Base-by-base conservation (phyloP, 2,888 invertebrate genomes). In the Sinhomidia bicolor region DNA sequence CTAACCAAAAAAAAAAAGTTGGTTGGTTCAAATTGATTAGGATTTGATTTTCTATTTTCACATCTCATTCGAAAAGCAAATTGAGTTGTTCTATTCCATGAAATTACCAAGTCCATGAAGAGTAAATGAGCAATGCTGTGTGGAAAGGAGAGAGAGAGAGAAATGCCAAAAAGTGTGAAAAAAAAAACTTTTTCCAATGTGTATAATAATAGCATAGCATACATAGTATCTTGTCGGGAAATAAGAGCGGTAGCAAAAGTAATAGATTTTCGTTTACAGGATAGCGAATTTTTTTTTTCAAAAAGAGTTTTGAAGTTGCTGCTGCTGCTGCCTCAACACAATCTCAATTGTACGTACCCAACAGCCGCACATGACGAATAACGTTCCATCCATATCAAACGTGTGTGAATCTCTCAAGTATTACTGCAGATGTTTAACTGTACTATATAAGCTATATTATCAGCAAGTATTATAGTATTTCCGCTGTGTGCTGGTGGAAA, bases 11-110 rank as follows among this genome's bases (percentile, higher is more conserved):
- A 41, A 80, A 51, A 36, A 68, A 36, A 68, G 68, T 36, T 68
- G n/a, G 60, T 91, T 84, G 78, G 85, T 87, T 80, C 81, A 91
- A 92, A 92, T 92, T 92, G 92, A 92, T 92, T 92, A 91, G 91
- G 90, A 91, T 92, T 91, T 92, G 91, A 92, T 92, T 91, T 88
- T 88, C 83, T 87, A 68, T 54, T 83, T 92, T 84, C 89, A 89
- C 90, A 86, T 87, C 88, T 86, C 89, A 41, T 76, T 71, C 68
- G 54, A 90, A 62, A 79, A 80, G 68, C 80, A 89, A 91, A 91
- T 91, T 91, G 91, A 85, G 88, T 74, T 78, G 80, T 47, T 51
- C 54, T 68, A 68, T 74, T 78, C 83, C 83, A 57, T 78, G 88
- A 81, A 87, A 87, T 76, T 74, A 76, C 57, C 47, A 26, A 71